phyloP scores from a whole-genome alignment of 2,113 vertebrate species.

The Hypomesus transpacificus region DNA sequence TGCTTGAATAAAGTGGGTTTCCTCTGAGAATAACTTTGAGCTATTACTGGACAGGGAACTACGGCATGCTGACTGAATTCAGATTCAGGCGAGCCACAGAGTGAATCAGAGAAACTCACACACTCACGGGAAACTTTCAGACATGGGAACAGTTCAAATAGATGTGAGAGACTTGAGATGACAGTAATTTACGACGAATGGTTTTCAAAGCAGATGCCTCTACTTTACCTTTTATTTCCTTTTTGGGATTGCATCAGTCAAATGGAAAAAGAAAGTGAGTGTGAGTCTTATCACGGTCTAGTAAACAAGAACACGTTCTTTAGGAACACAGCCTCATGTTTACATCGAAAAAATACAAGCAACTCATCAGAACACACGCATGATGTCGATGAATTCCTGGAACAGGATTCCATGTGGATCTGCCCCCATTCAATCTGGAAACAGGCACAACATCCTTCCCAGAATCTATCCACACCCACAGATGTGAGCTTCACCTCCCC shows the following conservation, averaged over 20 bases:
- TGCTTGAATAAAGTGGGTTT: slow-evolving; percentile 44
- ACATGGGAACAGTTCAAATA: neutral
- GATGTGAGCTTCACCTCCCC: slow-evolving; percentile 32
- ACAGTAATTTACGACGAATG: neutral
- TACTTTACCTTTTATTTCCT: slow-evolving; percentile 66
- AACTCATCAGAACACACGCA: too few relatives aligned
- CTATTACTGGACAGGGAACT: slow-evolving; percentile 49
- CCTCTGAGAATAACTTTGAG: slow-evolving; percentile 50
- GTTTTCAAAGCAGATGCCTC: neutral
- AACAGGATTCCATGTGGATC: slow-evolving; percentile 3
- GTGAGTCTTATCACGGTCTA: slow-evolving; percentile 12
- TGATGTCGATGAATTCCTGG: neutral
- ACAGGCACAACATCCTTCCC: slow-evolving; percentile 46
- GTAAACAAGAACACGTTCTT: too few relatives aligned
- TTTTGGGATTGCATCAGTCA: slow-evolving; percentile 52
- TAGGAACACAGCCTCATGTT: too few relatives aligned
- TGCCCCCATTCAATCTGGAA: slow-evolving; percentile 11
- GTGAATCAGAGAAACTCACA: slow-evolving; percentile 21
- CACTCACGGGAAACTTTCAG: neutral
- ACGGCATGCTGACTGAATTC: slow-evolving; percentile 27
- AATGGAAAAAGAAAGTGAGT: slow-evolving; percentile 36
- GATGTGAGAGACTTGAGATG: neutral
- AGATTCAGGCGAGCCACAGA: slow-evolving; percentile 16
- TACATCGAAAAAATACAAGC: too few relatives aligned
- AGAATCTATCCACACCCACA: slow-evolving; percentile 42